Conservation (phyloP, 2,888 invertebrate species). For the Lasioglossum malachurum region DNA sequence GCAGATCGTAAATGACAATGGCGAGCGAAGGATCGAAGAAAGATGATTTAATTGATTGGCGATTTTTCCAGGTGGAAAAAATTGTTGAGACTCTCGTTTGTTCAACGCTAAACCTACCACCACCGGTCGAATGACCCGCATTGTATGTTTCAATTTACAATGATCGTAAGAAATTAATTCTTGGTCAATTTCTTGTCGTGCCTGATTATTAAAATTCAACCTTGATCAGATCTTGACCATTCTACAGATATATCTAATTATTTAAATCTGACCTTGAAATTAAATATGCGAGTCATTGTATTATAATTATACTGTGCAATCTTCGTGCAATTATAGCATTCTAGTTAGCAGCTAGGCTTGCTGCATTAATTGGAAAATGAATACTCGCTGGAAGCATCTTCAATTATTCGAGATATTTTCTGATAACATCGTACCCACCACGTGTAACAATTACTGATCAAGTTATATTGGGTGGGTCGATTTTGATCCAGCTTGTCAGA, state of each 20-base stretch:
- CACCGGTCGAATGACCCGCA: too few relatives aligned
- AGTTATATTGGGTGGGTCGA: neutral
- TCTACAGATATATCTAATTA: neutral
- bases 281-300: neutral
- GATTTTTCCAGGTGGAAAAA: neutral
- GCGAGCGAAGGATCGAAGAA: neutral
- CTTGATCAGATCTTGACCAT: neutral
- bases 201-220: neutral
- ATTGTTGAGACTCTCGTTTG: too few relatives aligned
- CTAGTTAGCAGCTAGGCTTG: neutral
- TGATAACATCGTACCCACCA: neutral
- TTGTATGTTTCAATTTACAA: too few relatives aligned
- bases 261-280: neutral
- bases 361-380: neutral
- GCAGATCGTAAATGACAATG: neutral
- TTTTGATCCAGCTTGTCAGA: neutral
- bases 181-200: neutral
- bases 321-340: neutral
- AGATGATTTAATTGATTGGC: neutral
- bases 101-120: too few relatives aligned
- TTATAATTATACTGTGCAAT: neutral
- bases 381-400: neutral
- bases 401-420: neutral
- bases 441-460: neutral
- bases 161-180: too few relatives aligned